Evolutionary conservation across 1,140 invertebrate genomes (phyloP), one percentile per base, ranked within the genome.

Genomic region (Acromyrmex heyeri): DNA sequence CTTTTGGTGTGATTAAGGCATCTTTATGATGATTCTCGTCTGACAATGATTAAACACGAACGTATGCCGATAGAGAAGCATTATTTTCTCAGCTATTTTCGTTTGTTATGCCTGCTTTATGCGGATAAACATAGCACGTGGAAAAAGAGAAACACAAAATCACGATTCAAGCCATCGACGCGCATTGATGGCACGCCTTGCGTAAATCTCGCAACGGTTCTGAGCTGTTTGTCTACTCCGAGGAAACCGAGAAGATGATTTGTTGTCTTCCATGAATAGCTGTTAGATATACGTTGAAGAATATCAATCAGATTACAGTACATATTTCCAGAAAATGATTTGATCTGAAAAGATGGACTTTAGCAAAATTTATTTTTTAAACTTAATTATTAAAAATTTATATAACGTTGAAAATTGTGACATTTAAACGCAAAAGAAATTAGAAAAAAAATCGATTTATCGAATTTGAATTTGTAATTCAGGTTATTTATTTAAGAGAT

Each of bases 21-120:
- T 34, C n/a, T 59, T 59, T 24, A 30, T 6, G 16, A 10, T 27
- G 16, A 18, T 82, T 21, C 24, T 72, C 4, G 10, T 24, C 18
- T 6, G 18, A 24, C 53, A 14, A 44, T 57, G 14, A 48, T 82
- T 12, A 7, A 59, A 48, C 7, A 8, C n/a, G 18, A 59, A 79
- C 6, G 44, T 21, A 38, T n/a, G 76, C 8, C 44, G n/a, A 79
- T 53, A 44, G 16, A 44, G 21, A 27, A 34, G n/a, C 8, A 44
- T 64, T 82, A 70, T 86, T 86, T 82, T 72, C 27, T 53, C 24
- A 12, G 27, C n/a, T 21, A 61, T 38, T 24, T 44, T 7, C 24
- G 55, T 87, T 87, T 86, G 77, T 87, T 77, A 78, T 78, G 48
- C 48, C 65, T 53, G 44, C 24, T 87, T 53, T 30, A 30, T 18